These are phyloP conservation scores for Crotalus viridis DNA, from an alignment of 2,113 vertebrate genomes.

Conservation along the genomic window DNA sequence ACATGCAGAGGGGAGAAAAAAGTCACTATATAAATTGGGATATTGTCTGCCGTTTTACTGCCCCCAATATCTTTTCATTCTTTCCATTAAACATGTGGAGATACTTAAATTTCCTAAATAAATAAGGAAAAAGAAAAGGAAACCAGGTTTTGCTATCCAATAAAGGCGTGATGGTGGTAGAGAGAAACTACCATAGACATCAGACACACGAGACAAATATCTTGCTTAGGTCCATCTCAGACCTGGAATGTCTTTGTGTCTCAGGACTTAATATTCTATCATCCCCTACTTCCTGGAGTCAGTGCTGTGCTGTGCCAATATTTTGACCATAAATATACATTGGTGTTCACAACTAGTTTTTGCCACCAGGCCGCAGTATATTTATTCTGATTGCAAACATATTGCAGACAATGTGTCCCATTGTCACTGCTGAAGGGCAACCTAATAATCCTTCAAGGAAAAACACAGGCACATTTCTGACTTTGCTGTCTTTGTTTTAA, in stretches of 20 bases:
- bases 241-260: not conserved
- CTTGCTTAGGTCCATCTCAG: not conserved
- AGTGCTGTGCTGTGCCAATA: not conserved
- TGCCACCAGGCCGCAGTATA: not conserved
- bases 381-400: not conserved
- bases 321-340: not conserved
- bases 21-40: not conserved
- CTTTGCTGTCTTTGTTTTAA: not conserved
- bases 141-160: not conserved
- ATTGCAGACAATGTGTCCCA: not conserved
- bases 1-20: no score
- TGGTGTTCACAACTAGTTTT: not conserved
- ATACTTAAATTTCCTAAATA: not conserved
- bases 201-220: not conserved
- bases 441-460: not conserved
- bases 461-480: not conserved
- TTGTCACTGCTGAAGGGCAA: not conserved
- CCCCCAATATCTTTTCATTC: not conserved
- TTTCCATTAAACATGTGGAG: not conserved
- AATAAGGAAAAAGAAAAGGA: not conserved
- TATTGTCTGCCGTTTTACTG: not conserved
- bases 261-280: not conserved
- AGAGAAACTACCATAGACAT: not conserved
- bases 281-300: not conserved
- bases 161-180: not conserved